These are phyloP conservation scores for Erebia palarica DNA, from an alignment of 2,888 invertebrate species.

Conservation along the genomic window DNA sequence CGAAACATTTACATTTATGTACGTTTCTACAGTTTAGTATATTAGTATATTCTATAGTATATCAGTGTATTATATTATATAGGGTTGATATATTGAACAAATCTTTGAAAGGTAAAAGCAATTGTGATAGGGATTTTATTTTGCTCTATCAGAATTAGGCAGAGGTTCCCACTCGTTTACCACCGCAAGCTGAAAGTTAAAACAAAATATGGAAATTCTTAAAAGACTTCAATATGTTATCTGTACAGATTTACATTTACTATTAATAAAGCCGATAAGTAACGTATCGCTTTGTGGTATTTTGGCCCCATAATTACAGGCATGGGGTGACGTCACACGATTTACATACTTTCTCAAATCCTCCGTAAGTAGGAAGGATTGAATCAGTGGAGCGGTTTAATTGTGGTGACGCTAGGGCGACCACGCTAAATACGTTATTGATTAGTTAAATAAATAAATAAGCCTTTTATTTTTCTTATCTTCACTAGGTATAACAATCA, in stretches of 20 bases:
- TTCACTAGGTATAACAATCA: too few relatives aligned
- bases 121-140: too few relatives aligned
- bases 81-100: too few relatives aligned
- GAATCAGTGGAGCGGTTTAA: slow-evolving; percentile 49
- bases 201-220: neutral
- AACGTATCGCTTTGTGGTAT: slow-evolving; percentile 5
- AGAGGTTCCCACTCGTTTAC: too few relatives aligned
- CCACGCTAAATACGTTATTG: neutral
- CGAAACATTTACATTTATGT: too few relatives aligned
- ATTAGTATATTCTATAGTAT: too few relatives aligned
- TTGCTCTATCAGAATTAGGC: too few relatives aligned
- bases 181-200: neutral
- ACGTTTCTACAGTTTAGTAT: too few relatives aligned
- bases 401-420: slow-evolving; percentile 41
- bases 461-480: too few relatives aligned
- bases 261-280: slow-evolving; percentile 10
- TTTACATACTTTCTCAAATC: slow-evolving; percentile 35
- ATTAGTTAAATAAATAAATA: too few relatives aligned
- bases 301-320: slow-evolving; percentile 11
- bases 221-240: neutral
- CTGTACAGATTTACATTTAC: neutral
- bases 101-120: too few relatives aligned
- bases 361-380: slow-evolving; percentile 37
- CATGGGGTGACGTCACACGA: slow-evolving; percentile 18
- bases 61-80: too few relatives aligned